Conservation (phyloP, 2,888 invertebrate species). For the Diplazon laetatorius region DNA sequence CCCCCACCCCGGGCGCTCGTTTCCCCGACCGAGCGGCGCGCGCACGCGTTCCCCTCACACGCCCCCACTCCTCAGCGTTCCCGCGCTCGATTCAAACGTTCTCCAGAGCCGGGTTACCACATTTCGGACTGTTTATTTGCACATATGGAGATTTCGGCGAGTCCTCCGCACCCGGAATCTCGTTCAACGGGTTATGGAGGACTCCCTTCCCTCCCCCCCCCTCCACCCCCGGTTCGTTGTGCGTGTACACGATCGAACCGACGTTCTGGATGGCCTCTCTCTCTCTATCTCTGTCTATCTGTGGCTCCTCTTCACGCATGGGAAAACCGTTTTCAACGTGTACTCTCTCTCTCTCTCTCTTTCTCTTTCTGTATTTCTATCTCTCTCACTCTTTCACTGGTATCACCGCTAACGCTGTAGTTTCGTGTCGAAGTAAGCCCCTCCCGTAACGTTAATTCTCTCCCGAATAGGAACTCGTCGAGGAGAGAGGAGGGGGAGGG, state of each 20-base stretch:
- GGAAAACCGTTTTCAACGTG: neutral
- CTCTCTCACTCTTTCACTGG: no score
- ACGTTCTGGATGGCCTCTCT: conserved; percentile 4
- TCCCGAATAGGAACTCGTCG: no score
- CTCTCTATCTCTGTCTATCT: no score
- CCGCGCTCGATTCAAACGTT: conserved; percentile 11
- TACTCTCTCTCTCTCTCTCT: neutral
- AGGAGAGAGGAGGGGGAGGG: no score
- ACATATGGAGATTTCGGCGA: conserved; percentile 65
- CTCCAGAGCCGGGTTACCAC: no score
- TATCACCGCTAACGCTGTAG: conserved; percentile 28
- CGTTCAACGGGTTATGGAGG: conserved; percentile 19
- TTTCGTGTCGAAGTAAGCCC: conserved; percentile 27
- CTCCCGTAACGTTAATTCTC: no score
- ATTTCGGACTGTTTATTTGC: conserved; percentile 66
- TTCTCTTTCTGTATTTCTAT: conserved; percentile 17
- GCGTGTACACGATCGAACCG: conserved; percentile 7
- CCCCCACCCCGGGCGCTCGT: no score
- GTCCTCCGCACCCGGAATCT: conserved; percentile 4
- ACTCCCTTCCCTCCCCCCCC: no score
- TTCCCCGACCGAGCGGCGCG: no score
- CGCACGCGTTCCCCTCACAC: neutral
- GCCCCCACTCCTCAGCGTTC: conserved; percentile 24
- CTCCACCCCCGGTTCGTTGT: conserved; percentile 4
- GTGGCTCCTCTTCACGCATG: conserved; percentile 16